Evolutionary conservation across 2,797 vertebrate genomes (phyloP).

Genomic region (Fistularia tabacaria): DNA sequence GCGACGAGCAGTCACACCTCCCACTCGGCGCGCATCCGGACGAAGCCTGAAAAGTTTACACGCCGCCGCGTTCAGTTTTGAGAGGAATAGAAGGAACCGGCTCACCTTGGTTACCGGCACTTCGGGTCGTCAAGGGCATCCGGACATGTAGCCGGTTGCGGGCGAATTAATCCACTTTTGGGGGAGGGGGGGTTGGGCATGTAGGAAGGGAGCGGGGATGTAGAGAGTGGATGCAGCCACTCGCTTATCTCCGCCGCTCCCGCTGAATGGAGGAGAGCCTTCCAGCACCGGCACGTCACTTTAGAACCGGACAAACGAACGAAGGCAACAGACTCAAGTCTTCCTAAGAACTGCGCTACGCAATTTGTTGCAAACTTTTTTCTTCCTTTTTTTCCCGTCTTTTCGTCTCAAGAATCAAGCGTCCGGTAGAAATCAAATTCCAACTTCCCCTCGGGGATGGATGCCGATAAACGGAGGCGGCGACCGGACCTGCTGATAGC

Average conservation of each 20-base stretch:
- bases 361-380: constrained; percentile 1
- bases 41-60: constrained; percentile 57
- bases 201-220: too few relatives aligned
- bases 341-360: neutral
- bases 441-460: neutral
- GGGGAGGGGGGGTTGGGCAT: too few relatives aligned
- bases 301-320: constrained; percentile 21
- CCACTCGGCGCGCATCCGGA: constrained; percentile 34
- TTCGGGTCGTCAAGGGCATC: constrained; percentile 29
- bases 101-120: constrained; percentile 59
- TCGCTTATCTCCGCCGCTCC: constrained; percentile 52
- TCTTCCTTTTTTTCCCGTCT: too few relatives aligned
- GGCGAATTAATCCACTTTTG: constrained; percentile 54
- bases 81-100: constrained; percentile 4
- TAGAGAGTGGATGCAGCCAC: too few relatives aligned
- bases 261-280: constrained; percentile 46
- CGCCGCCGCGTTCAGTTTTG: constrained; percentile 17
- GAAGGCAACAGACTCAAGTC: constrained; percentile 1
- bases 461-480: neutral
- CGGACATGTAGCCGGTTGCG: constrained; percentile 38
- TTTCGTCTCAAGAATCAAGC: too few relatives aligned
- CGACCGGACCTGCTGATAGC: neutral
- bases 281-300: constrained; percentile 38
- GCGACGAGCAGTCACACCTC: constrained; percentile 23
- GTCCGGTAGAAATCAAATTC: too few relatives aligned